A percentile compares a stretch with the other conserved stretches of the same genome.
phyloP scores from a whole-genome alignment of 2,113 vertebrate genomes.

The Falco punctatus region DNA sequence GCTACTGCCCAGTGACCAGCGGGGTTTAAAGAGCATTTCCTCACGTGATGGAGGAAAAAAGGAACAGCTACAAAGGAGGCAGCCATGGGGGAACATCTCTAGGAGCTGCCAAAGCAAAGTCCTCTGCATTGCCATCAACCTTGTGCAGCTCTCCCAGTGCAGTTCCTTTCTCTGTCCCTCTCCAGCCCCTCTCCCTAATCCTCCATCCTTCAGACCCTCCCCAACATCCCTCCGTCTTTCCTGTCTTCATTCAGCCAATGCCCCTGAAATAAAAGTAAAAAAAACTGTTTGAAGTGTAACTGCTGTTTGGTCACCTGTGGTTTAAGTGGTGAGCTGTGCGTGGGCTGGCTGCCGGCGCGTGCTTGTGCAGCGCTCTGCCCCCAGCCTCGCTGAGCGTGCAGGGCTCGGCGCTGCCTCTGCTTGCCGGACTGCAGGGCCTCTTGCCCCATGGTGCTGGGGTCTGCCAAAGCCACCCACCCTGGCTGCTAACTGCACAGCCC shows the following conservation, averaged over 20 bases:
- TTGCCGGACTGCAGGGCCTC: neutral
- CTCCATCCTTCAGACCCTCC: neutral
- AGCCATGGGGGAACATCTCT: rapidly evolving
- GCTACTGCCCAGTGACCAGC: rapidly evolving
- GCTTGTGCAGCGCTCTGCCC: neutral
- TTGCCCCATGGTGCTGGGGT: neutral
- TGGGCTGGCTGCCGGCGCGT: neutral
- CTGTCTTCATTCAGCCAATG: neutral
- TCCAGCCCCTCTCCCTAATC: neutral
- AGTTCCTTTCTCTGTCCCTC: neutral
- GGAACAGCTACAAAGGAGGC: neutral
- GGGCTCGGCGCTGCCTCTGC: neutral
- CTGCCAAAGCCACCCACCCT: neutral
- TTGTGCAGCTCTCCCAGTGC: neutral
- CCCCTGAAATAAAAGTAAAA: neutral
- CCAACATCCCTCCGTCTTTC: neutral
- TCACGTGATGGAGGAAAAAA: neutral
- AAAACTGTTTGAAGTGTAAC: neutral
- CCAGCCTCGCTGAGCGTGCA: neutral
- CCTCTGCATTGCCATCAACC: neutral
- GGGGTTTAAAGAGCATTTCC: neutral
- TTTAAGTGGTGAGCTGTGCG: rapidly evolving
- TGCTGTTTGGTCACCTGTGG: neutral
- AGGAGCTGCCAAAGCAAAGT: neutral
- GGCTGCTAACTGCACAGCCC: rapidly evolving